Percentiles rank a stretch among this genome's conserved stretches.
These are phyloP conservation scores for Pseudochirops corinnae DNA, from an alignment of 2,797 vertebrate species.

Conservation along the genomic window DNA sequence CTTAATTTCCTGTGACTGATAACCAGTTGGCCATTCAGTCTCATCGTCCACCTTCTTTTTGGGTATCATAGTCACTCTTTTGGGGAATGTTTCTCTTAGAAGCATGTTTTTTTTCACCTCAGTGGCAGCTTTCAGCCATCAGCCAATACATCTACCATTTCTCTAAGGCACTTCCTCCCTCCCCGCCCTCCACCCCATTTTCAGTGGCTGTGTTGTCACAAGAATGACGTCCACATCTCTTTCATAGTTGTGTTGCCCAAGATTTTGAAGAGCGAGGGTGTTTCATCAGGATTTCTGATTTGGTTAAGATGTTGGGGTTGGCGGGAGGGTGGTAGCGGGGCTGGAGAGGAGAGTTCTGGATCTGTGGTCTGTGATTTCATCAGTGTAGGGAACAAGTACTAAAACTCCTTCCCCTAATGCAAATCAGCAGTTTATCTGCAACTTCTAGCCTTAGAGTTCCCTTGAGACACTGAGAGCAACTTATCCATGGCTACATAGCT, in stretches of 20 bases:
- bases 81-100: neutral
- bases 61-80: neutral
- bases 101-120: neutral
- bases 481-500: neutral
- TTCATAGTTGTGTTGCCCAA: neutral
- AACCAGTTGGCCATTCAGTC: neutral
- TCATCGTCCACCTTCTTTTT: neutral
- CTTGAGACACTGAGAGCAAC: neutral
- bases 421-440: neutral
- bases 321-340: rapidly evolving
- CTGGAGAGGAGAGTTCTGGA: neutral
- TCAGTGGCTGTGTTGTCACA: neutral
- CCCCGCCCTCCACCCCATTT: neutral
- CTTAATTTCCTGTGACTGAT: neutral
- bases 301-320: neutral
- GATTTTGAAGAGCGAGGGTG: neutral
- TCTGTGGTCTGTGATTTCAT: neutral
- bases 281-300: neutral
- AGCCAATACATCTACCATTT: neutral
- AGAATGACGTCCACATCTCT: neutral
- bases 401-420: neutral
- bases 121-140: neutral
- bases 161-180: neutral
- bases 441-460: neutral
- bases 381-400: neutral